Conservation (phyloP, 2,113 vertebrate species). For the Scolopax mira region DNA sequence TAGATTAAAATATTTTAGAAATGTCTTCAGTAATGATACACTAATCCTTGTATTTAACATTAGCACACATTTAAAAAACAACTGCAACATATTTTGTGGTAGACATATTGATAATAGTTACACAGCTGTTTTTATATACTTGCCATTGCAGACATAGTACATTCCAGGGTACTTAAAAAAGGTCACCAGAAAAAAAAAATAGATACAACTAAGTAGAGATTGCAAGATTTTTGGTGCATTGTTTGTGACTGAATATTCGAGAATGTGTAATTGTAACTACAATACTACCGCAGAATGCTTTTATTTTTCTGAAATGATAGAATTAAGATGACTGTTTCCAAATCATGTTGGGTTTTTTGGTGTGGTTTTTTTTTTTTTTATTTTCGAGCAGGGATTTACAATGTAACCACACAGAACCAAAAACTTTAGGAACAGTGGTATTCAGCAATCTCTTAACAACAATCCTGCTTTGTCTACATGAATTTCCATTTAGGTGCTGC, state of each 20-base stretch:
- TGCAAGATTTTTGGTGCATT: not conserved
- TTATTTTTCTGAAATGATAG: constrained; percentile 15
- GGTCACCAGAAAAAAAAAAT: not conserved
- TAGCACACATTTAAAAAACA: not conserved
- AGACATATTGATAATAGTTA: not conserved
- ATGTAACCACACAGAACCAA: not conserved
- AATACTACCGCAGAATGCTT: not conserved
- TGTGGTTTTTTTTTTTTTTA: not conserved
- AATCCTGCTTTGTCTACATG: not conserved
- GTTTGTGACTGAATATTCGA: not conserved
- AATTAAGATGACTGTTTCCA: constrained; percentile 18
- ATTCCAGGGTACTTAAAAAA: not conserved
- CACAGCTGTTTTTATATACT: not conserved
- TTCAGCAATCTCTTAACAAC: not conserved
- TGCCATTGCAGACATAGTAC: not conserved
- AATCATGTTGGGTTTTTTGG: not conserved
- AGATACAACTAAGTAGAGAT: not conserved
- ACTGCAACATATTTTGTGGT: not conserved
- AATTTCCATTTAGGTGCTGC: not conserved
- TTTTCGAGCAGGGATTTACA: not conserved
- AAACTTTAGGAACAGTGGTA: not conserved
- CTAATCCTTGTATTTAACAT: not conserved
- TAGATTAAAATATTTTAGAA: not conserved
- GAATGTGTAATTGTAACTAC: not conserved
- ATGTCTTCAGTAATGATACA: not conserved